Base-by-base conservation (phyloP, 2,888 invertebrate species). In the Cacoxenus indagator region DNA sequence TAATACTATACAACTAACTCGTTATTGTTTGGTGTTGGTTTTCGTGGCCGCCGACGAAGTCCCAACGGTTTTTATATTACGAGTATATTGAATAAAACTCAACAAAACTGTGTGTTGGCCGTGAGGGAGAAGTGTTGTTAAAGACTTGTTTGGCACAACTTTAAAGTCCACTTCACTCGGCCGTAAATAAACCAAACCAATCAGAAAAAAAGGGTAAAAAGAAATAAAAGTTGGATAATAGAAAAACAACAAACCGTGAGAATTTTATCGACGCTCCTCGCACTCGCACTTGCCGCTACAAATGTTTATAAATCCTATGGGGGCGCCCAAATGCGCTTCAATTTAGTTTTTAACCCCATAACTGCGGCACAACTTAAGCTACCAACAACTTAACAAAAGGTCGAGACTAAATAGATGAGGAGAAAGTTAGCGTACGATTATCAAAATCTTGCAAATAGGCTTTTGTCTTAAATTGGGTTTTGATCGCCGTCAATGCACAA, bases 271-370 rank as follows among this genome's bases (percentile, higher is more conserved):
- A 4, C 9, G 11, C 4, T 24, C n/a, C 26, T 55, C 9, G 54
- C 11, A 8, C 11, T 24, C 54, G 22, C 9, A 17, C 26, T 55
- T 24, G 54, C n/a, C 61, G 43, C 29, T 43, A 43, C 45, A 62
- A 62, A 62, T 62, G 45, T 62, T 62, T 62, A 62, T 62, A 62
- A 24, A 62, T 62, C 61, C 61, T 22, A n/a, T 22, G 61, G 61
- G 61, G 43, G 14, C 45, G 27, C 37, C 61, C 43, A 62, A 45
- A 62, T 45, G 61, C 45, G 61, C 22, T 22, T 22, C 48, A 51
- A 48, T 19, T 22, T 19, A 51, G 22, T 8, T 19, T 51, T 19
- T 51, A 51, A 51, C 48, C 48, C 48, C 48, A 51, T 19, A 51
- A 19, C 19, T 9, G 11, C 14, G 48, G 48, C 19, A 19, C 22